Conservation (phyloP, 2,888 invertebrate species). For the Phragmatobia fuliginosa region DNA sequence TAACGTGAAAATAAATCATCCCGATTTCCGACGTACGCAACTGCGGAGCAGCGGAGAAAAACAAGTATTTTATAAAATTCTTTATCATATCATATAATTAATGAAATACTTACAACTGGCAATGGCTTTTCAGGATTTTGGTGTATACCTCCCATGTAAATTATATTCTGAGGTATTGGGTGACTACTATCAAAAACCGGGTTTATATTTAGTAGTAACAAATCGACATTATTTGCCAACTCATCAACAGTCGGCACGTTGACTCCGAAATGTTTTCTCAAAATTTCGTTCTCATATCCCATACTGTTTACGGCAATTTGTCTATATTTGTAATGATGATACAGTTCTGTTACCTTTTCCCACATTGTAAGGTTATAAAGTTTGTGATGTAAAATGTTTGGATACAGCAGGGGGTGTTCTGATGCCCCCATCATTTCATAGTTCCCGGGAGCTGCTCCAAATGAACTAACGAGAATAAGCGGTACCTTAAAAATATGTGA, state of each 20-base stretch:
- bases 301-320: constrained; percentile 15
- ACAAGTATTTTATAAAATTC: no score
- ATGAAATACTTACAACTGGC: constrained; percentile 47
- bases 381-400: constrained; percentile 38
- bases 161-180: constrained; percentile 56
- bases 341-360: constrained; percentile 55
- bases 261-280: constrained; percentile 44
- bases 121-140: constrained; percentile 47
- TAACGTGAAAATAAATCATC: no score
- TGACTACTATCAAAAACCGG: constrained; percentile 56
- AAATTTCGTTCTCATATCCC: constrained; percentile 29
- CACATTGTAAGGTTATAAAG: constrained; percentile 51
- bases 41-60: no score
- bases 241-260: constrained; percentile 44
- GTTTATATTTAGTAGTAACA: constrained; percentile 56
- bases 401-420: constrained; percentile 56
- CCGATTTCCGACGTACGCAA: no score
- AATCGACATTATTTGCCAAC: constrained; percentile 53
- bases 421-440: constrained; percentile 53
- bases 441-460: constrained; percentile 43
- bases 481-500: constrained; percentile 50
- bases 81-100: no score
- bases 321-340: constrained; percentile 29
- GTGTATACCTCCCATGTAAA: constrained; percentile 59
- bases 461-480: constrained; percentile 60